Conservation (phyloP, 2,113 vertebrate genomes). For the Melanocharis versteri region DNA sequence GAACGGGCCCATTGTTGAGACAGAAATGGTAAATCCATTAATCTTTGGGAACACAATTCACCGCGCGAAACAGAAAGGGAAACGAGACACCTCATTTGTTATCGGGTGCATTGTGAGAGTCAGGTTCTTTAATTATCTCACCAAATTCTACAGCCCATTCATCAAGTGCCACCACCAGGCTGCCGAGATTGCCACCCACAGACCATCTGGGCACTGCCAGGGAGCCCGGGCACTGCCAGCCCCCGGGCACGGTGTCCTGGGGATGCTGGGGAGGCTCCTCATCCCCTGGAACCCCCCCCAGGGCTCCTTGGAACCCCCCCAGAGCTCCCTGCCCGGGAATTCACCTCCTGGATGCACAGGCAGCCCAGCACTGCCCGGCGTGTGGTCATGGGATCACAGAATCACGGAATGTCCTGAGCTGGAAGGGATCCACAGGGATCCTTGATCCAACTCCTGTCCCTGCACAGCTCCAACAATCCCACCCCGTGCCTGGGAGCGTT, state of each 20-base stretch:
- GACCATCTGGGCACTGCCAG: background rate
- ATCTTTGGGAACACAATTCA: slow-evolving; percentile 64
- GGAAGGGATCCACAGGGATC: background rate
- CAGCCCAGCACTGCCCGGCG: rapidly evolving
- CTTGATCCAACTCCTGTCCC: background rate
- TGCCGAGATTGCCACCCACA: slow-evolving; percentile 65
- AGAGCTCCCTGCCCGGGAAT: background rate
- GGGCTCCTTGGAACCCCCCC: background rate
- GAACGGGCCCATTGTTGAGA: slow-evolving; percentile 25
- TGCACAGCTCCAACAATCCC: background rate
- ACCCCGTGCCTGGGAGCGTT: background rate
- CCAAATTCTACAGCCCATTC: slow-evolving; percentile 71
- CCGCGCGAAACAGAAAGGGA: slow-evolving; percentile 1
- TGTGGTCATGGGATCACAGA: background rate
- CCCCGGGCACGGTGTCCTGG: rapidly evolving
- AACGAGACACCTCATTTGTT: slow-evolving; percentile 73
- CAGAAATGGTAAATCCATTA: slow-evolving; percentile 67
- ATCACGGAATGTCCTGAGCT: background rate
- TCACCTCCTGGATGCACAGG: background rate
- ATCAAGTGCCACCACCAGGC: slow-evolving; percentile 61
- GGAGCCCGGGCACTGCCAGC: background rate
- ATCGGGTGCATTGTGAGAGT: slow-evolving; percentile 67
- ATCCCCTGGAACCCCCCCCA: rapidly evolving
- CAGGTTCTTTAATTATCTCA: slow-evolving; percentile 74
- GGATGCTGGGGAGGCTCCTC: background rate